Base-by-base conservation (phyloP, 2,888 invertebrate species). In the Ennomos fuscantarius region DNA sequence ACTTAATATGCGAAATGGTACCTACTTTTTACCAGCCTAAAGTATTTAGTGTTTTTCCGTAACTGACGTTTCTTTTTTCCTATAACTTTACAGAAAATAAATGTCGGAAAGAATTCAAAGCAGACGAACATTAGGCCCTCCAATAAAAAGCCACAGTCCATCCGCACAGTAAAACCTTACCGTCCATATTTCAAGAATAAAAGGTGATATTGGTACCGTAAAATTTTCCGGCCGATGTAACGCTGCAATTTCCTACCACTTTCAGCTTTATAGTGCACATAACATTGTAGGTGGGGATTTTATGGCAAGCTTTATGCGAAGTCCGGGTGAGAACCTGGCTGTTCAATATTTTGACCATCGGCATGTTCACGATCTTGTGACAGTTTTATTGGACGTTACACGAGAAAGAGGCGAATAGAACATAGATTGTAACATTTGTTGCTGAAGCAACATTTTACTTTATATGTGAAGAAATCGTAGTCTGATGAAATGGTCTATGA, bases 261-360 rank as follows among this genome's bases (percentile, higher is more conserved):
- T 65, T 48, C 62, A 57, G 60, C 60, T 60, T 62, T 62, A 58
- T 58, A 60, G 56, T 53, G 45, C 54, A 56, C 50, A 56, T 62
- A 60, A 64, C 64, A 66, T 50, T 65, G 65, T 62, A 56, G 62
- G 57, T 58, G 55, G 44, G n/a, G 36, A 56, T 58, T 66, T 66
- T 66, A 66, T 47, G 61, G 51, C 48, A 49, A 55, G 52, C 60
- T 66, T 66, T 66, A 63, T 56, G 62, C 49, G 60, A 40, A 39
- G 53, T 53, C 45, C 53, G 58, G 53, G 47, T 35, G 55, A 24
- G 31, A 39, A 32, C 39, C 31, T 31, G 43, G 47, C 35, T 46
- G 40, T 59, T 59, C 53, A 54, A 53, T 54, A 54, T 59, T 59
- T 54, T 33, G 53, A 49, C 41, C 45, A 49, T 41, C 34, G 45